Evolutionary conservation across 2,888 invertebrate genomes (phyloP).

Genomic region (Hymenopus coronatus): DNA sequence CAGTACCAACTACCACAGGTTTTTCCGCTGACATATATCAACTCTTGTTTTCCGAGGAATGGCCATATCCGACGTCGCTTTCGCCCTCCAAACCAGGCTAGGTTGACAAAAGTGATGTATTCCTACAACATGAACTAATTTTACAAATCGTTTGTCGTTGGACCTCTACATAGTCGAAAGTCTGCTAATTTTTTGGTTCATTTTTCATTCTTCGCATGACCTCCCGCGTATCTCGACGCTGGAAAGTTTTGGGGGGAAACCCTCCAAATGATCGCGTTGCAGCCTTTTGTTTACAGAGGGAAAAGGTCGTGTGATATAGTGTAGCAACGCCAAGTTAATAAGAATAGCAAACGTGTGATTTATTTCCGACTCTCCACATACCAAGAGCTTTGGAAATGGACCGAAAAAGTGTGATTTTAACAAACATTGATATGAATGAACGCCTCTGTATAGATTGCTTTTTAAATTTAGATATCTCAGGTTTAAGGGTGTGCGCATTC

Average conservation of each 20-base stretch:
- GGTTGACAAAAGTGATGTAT: constrained; percentile 19
- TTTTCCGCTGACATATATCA: constrained; percentile 16
- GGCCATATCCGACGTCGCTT: neutral
- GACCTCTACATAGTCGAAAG: neutral
- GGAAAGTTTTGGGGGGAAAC: neutral
- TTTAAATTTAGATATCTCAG: neutral
- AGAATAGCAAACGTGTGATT: neutral
- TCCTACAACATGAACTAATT: constrained; percentile 19
- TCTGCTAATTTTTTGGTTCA: constrained; percentile 12
- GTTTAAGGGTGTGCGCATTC: too few species aligned
- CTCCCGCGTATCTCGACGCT: neutral
- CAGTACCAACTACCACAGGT: neutral
- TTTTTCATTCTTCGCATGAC: neutral
- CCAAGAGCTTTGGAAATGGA: neutral
- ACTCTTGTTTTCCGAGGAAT: constrained; percentile 12
- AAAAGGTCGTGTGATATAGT: neutral
- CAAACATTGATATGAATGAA: neutral
- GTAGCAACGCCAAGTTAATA: neutral
- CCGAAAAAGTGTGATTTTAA: neutral
- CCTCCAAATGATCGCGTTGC: neutral
- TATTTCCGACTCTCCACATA: neutral
- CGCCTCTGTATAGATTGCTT: neutral
- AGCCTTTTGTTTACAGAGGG: neutral
- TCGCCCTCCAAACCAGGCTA: neutral
- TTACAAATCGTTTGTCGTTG: constrained; percentile 9